Conservation (phyloP, 1,140 invertebrate genomes). For the Orius insidiosus region DNA sequence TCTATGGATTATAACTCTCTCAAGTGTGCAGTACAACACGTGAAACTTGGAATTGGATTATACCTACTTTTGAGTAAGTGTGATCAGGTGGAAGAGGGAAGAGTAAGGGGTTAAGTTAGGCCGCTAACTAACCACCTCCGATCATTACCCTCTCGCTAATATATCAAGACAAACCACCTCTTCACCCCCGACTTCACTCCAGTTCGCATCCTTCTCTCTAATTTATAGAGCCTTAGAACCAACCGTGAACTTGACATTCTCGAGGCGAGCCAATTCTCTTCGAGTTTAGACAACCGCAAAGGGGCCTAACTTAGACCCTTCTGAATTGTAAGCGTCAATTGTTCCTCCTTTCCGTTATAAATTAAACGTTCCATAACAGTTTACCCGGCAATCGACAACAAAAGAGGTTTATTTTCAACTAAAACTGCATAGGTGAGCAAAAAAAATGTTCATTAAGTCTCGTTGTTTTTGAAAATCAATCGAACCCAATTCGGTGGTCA, state of each 20-base stretch:
- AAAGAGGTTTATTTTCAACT: too few relatives aligned
- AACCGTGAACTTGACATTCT: neutral
- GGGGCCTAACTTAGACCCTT: too few relatives aligned
- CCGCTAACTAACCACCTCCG: neutral
- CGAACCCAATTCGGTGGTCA: too few relatives aligned
- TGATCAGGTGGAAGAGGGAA: constrained; percentile 3
- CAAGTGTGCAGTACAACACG: neutral
- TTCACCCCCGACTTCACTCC: neutral
- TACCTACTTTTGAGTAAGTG: constrained; percentile 3
- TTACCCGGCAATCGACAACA: too few relatives aligned
- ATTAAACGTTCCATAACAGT: too few relatives aligned
- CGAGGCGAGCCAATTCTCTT: neutral
- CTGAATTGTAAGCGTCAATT: too few relatives aligned
- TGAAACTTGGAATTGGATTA: constrained; percentile 4
- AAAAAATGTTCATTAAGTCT: too few relatives aligned
- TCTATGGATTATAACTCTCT: constrained; percentile 3
- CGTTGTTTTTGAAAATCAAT: too few relatives aligned
- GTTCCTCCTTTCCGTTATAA: too few relatives aligned
- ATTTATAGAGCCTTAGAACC: neutral
- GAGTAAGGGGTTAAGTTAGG: neutral
- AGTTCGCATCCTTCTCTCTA: neutral
- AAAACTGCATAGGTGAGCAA: too few relatives aligned
- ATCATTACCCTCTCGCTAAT: constrained; percentile 2
- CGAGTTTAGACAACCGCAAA: neutral
- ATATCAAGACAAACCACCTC: constrained; percentile 5